phyloP scores from a whole-genome alignment of 92 coral and sea anemone genomes.

The Blastomussa wellsi region DNA sequence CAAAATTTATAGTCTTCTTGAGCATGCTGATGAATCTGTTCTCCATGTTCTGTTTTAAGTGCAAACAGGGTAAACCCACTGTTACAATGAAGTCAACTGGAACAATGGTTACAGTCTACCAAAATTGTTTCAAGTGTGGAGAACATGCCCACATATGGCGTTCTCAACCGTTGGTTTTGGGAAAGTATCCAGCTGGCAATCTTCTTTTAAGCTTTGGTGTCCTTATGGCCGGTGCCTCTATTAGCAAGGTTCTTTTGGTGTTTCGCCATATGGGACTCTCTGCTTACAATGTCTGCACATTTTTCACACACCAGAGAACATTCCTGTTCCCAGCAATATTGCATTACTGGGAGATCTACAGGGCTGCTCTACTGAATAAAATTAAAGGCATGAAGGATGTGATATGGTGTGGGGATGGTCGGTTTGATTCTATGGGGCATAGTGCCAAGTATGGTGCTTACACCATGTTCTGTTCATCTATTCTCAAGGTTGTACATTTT shows the following conservation, averaged over 20 bases:
- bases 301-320: no score
- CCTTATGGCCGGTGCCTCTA: conserved; percentile 25
- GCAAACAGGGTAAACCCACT: conserved; percentile 48
- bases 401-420: conserved; percentile 36
- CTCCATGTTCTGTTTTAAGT: conserved; percentile 58
- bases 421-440: background rate
- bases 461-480: conserved; percentile 6
- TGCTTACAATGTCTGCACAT: no score
- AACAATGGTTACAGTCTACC: conserved; percentile 59
- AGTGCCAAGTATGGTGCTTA: background rate
- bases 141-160: conserved; percentile 41
- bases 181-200: conserved; percentile 52
- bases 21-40: conserved; percentile 39
- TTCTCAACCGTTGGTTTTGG: conserved; percentile 35
- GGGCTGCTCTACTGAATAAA: no score
- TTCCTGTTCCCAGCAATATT: no score
- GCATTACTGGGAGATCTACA: no score
- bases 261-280: no score
- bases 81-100: conserved; percentile 46
- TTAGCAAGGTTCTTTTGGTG: background rate
- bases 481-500: no score
- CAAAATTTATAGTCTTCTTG: conserved; percentile 48
- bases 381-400: no score
- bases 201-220: conserved; percentile 55
- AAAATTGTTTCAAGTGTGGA: conserved; percentile 28